phyloP scores from a whole-genome alignment of 2,888 invertebrate genomes.

The Embidobia sp. region DNA sequence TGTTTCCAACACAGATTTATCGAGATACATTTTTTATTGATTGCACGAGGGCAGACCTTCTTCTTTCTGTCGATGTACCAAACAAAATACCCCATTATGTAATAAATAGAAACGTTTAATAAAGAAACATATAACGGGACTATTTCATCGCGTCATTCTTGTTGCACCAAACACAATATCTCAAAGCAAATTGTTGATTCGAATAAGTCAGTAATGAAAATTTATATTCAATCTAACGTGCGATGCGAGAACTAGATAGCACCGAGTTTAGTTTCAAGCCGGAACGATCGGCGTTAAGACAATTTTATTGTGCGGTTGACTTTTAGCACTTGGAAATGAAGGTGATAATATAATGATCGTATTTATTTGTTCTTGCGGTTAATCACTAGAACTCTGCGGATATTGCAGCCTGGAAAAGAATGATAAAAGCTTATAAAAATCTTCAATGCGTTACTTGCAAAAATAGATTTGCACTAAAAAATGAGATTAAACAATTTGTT shows the following conservation, averaged over 20 bases:
- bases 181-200: conserved; percentile 57
- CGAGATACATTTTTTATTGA: no score
- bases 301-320: conserved; percentile 68
- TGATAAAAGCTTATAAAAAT: not conserved
- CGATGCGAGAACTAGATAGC: conserved; percentile 61
- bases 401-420: conserved; percentile 4
- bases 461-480: no score
- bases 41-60: no score
- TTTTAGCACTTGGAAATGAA: conserved; percentile 61
- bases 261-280: conserved; percentile 65
- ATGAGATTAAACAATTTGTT: no score
- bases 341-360: conserved; percentile 48
- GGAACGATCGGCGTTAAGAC: conserved; percentile 67
- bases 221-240: conserved; percentile 65
- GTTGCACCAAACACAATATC: conserved; percentile 35
- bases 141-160: conserved; percentile 17
- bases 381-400: not conserved
- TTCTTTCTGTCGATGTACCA: no score
- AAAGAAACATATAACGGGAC: conserved; percentile 5
- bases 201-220: conserved; percentile 67
- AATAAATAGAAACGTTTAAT: conserved; percentile 19
- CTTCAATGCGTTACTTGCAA: no score
- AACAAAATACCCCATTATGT: no score
- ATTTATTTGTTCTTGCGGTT: conserved; percentile 33
- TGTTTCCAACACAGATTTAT: no score